Conservation (phyloP, 2,113 vertebrate species). For the Nyctereutes procyonoides region DNA sequence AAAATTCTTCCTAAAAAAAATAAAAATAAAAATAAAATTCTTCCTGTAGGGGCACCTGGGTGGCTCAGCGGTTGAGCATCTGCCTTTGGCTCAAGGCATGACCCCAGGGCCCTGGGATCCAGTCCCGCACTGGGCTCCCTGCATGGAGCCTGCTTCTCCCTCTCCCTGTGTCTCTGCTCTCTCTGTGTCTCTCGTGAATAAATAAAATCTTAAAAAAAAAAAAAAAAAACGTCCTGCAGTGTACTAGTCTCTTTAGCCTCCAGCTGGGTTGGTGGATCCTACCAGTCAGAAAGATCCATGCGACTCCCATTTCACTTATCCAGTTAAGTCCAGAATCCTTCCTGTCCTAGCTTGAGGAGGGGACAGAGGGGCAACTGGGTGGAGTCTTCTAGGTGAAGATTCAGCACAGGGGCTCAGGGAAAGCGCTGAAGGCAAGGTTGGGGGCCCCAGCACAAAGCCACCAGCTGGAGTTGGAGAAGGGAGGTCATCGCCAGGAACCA, state of each 20-base stretch:
- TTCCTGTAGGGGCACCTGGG: background rate
- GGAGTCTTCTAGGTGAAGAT: background rate
- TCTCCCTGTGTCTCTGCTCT: too few species aligned
- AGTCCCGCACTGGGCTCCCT: too few species aligned
- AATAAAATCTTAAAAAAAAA: too few species aligned
- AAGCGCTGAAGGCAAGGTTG: background rate
- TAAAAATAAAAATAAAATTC: too few species aligned
- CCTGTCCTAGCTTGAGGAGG: background rate
- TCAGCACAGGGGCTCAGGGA: background rate
- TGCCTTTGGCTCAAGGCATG: too few species aligned
- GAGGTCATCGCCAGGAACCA: background rate
- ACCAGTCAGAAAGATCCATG: background rate
- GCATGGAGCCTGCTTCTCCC: too few species aligned
- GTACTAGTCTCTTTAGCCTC: background rate
- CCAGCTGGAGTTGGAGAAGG: background rate
- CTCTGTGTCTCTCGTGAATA: too few species aligned
- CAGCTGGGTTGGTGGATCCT: background rate
- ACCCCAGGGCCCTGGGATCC: too few species aligned
- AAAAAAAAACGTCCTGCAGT: background rate
- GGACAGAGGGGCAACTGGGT: background rate
- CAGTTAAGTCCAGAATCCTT: background rate
- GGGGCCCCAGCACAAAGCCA: background rate
- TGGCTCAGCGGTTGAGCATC: too few species aligned
- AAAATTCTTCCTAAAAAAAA: background rate
- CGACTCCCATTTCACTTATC: background rate